Base-by-base conservation (phyloP, 2,113 vertebrate species). In the Zosterops pallidus region DNA sequence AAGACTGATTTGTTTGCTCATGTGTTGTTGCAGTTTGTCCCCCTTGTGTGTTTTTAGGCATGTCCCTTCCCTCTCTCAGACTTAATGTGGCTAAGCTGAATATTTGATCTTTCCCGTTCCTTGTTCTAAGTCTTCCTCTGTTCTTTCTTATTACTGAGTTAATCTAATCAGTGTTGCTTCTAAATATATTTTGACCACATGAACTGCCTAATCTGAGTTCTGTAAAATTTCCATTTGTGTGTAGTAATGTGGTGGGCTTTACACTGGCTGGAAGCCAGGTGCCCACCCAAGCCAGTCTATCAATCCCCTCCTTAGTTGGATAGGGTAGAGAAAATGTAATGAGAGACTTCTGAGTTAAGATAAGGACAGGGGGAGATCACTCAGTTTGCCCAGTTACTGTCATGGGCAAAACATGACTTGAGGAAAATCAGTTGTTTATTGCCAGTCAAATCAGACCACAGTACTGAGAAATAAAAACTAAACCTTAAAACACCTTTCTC, bases 81-180 rank as follows among this genome's bases (percentile, higher is more conserved):
- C 63, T 85, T 83, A 57, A 23, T 26, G 19, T 69, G 29, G 53
- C 53, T 89, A 83, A 92, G 71, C 84, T 69, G 53, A 85, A 50
- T 70, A 35, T 35, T 90, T 88, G 74, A 59, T 88, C 92, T 95
- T 94, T 25, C 68, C 21, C 2, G 1, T 53, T 84, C 25, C 57
- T 60, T 92, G 11, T 53, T 86, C 41, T 75, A 87, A 86, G 53
- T 75, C 91, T 91, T 93, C 70, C 50, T 80, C 67, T 80, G 6
- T 63, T 91, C 42, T 89, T 89, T 84, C 78, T 88, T 93, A 71
- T 44, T 95, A 68, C 91, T 68, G 52, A 78, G 42, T 68, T 97
- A 97, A 97, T 96, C 94, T 94, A 78, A 94, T 97, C 94, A 92
- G 44, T 74, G 50, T 70, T 90, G 90, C 71, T 94, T 89, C 95